A percentile compares a stretch with the other conserved stretches of the same genome.
phyloP scores from a whole-genome alignment of 1,140 invertebrate genomes.

The Dendroctonus valens region DNA sequence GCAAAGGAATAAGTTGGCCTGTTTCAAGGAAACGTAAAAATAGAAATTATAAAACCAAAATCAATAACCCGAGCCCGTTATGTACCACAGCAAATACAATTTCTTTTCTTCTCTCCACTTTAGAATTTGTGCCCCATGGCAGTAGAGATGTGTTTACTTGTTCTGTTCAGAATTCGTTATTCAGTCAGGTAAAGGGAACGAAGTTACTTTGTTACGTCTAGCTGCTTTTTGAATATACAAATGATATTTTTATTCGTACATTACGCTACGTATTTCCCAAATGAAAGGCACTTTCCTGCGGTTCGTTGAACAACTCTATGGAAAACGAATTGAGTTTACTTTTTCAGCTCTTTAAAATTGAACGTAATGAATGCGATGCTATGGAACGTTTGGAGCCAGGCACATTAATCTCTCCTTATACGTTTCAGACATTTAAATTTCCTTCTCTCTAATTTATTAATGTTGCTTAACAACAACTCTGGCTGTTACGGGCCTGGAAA shows the following conservation, averaged over 20 bases:
- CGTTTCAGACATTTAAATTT: no score
- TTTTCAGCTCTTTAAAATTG: background rate
- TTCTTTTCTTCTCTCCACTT: background rate
- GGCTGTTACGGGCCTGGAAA: conserved; percentile 5
- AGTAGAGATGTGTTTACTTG: conserved; percentile 1
- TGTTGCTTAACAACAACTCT: no score
- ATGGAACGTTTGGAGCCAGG: no score
- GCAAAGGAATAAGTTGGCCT: no score
- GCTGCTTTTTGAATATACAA: conserved; percentile 3
- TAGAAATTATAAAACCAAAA: no score
- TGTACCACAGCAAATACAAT: no score
- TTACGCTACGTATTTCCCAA: background rate
- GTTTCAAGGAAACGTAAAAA: no score
- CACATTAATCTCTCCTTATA: no score
- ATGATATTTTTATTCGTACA: conserved; percentile 3
- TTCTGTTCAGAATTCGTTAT: conserved; percentile 9
- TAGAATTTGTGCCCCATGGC: conserved; percentile 3
- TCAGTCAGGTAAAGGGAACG: conserved; percentile 8
- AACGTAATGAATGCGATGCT: no score
- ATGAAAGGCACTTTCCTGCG: background rate
- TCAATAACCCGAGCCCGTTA: no score
- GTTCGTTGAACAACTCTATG: background rate
- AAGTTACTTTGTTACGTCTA: conserved; percentile 5
- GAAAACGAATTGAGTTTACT: conserved; percentile 1
- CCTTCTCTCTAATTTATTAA: no score